Conservation (phyloP, 2,113 vertebrate species). For the Passer montanus region DNA sequence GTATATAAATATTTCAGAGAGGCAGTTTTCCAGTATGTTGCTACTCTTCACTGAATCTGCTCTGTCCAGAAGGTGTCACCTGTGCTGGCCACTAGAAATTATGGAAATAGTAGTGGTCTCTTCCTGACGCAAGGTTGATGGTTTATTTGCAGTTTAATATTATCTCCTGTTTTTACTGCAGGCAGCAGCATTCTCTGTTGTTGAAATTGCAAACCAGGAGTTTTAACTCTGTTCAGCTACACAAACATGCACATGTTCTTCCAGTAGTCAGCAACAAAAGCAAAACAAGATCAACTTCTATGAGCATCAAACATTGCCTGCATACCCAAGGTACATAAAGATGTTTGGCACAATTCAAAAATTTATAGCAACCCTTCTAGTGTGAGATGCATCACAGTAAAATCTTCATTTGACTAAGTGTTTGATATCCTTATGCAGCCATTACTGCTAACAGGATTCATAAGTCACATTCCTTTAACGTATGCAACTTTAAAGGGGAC, state of each 20-base stretch:
- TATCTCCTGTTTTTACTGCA: not conserved
- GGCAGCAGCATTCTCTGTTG: not conserved
- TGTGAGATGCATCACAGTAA: not conserved
- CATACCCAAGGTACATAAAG: not conserved
- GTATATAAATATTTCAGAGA: not conserved
- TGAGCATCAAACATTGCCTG: not conserved
- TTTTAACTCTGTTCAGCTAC: not conserved
- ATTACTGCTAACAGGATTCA: slow-evolving; percentile 31
- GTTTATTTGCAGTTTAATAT: not conserved
- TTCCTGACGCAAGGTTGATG: not conserved
- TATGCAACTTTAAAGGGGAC: slow-evolving; percentile 24
- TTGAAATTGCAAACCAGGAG: not conserved
- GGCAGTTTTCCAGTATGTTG: not conserved
- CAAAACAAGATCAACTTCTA: not conserved
- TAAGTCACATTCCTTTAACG: slow-evolving; percentile 44
- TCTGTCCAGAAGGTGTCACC: not conserved
- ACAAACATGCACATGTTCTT: not conserved
- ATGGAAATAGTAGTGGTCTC: not conserved
- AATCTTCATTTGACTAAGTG: slow-evolving; percentile 33
- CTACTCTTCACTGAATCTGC: not conserved
- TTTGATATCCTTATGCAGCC: slow-evolving; percentile 24
- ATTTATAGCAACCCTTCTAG: slow-evolving; percentile 22
- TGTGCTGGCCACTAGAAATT: not conserved
- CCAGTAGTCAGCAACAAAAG: not conserved
- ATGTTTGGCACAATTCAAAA: not conserved